phyloP scores from a whole-genome alignment of 2,113 vertebrate species.

The Proterorhinus semilunaris region DNA sequence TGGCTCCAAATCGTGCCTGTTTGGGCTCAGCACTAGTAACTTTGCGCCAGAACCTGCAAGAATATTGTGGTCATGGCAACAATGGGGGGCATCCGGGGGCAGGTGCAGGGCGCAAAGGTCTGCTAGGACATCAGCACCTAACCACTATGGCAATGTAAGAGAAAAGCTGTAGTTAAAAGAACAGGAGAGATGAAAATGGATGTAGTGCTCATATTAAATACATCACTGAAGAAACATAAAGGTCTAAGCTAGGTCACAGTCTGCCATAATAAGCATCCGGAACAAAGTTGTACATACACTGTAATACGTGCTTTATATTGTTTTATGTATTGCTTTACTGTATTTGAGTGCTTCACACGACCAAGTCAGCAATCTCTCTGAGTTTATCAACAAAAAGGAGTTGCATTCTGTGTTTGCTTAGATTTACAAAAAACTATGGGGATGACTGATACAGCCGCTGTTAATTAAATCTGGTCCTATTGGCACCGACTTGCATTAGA shows the following conservation, averaged over 20 bases:
- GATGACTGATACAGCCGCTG: slow-evolving; percentile 16
- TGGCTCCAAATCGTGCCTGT: slow-evolving; percentile 88
- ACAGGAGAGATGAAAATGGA: slow-evolving; percentile 21
- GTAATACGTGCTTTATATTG: slow-evolving; percentile 67
- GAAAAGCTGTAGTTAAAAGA: slow-evolving; percentile 13
- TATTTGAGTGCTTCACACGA: slow-evolving; percentile 61
- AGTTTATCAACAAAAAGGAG: slow-evolving; percentile 33
- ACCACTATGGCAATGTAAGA: slow-evolving; percentile 89
- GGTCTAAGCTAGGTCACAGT: slow-evolving; percentile 30
- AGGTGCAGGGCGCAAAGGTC: slow-evolving; percentile 81
- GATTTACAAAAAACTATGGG: slow-evolving; percentile 24
- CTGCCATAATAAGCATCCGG: slow-evolving; percentile 45
- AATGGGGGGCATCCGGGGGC: slow-evolving; percentile 74
- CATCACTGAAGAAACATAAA: slow-evolving; percentile 37
- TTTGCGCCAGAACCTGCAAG: slow-evolving; percentile 87
- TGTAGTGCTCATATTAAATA: slow-evolving; percentile 37
- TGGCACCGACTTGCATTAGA: slow-evolving; percentile 44
- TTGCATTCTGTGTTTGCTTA: slow-evolving; percentile 47
- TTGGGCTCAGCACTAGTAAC: slow-evolving; percentile 90
- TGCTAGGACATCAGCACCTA: slow-evolving; percentile 87
- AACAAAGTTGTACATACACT: slow-evolving; percentile 76
- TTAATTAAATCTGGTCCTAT: slow-evolving; percentile 22
- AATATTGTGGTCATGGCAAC: slow-evolving; percentile 84
- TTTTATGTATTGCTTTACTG: slow-evolving; percentile 65
- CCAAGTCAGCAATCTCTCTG: slow-evolving; percentile 61